Evolutionary conservation across 2,113 vertebrate genomes (phyloP).

Genomic region (Anser cygnoides): DNA sequence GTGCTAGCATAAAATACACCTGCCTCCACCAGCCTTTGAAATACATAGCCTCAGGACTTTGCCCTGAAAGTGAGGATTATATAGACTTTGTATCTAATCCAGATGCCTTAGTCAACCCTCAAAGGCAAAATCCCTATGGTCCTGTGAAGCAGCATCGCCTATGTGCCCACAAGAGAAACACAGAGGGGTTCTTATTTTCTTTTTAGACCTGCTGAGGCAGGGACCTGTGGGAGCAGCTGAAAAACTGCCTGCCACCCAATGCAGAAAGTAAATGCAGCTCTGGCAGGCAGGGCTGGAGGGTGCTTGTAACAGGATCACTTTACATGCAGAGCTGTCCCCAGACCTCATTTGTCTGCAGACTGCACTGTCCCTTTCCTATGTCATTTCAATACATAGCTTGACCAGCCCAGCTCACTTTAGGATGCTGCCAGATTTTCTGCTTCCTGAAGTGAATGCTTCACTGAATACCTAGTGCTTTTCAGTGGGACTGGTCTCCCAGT

Average conservation of each 20-base stretch:
- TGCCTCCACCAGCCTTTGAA: not conserved
- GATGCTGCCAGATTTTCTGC: not conserved
- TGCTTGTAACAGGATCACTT: not conserved
- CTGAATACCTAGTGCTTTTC: accelerated
- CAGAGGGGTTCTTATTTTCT: not conserved
- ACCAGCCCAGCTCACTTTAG: not conserved
- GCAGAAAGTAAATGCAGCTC: not conserved
- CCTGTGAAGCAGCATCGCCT: not conserved
- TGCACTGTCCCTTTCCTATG: not conserved
- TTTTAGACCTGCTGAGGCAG: not conserved
- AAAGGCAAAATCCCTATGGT: not conserved
- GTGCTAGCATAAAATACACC: not conserved
- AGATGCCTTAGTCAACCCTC: not conserved
- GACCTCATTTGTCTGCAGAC: not conserved
- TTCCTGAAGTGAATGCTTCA: accelerated
- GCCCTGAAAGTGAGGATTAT: not conserved
- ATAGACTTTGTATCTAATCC: not conserved
- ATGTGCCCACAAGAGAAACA: not conserved
- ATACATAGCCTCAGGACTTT: not conserved
- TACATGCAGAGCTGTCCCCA: not conserved
- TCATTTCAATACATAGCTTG: not conserved
- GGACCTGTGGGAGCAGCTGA: not conserved
- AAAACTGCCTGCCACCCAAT: not conserved
- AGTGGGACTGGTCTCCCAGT: not conserved
- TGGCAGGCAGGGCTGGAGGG: not conserved